Percentiles rank a stretch among this genome's conserved stretches.
Evolutionary conservation across 1,140 invertebrate genomes (phyloP).

Genomic region (Batillaria attramentaria): DNA sequence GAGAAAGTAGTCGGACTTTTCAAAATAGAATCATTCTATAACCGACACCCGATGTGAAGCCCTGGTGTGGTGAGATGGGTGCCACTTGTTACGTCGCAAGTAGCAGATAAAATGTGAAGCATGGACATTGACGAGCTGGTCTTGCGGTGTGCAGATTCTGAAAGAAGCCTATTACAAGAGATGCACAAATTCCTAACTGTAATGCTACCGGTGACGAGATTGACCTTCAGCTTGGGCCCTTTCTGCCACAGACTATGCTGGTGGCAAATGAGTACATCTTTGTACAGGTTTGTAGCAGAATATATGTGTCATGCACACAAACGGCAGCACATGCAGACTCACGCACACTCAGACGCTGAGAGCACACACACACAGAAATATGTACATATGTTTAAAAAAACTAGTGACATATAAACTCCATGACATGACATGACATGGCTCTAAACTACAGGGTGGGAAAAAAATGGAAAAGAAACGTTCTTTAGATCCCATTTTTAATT

Average conservation of each 20-base stretch:
- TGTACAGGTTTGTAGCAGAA: conserved; percentile 75
- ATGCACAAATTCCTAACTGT: conserved; percentile 26
- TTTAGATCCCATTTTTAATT: too few relatives aligned
- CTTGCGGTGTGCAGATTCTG: conserved; percentile 11
- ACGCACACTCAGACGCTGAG: not conserved
- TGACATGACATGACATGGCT: too few relatives aligned
- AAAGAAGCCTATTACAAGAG: conserved; percentile 23
- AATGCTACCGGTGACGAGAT: conserved; percentile 12
- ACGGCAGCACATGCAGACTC: not conserved
- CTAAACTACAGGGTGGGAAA: too few relatives aligned
- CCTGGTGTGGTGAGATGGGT: not conserved
- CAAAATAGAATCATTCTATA: too few relatives aligned
- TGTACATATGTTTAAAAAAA: conserved; percentile 10
- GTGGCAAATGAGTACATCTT: conserved; percentile 89
- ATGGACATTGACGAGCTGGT: not conserved
- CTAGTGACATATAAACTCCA: not conserved
- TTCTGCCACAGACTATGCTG: conserved; percentile 84
- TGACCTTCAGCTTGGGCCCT: conserved; percentile 54
- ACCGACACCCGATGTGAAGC: not conserved
- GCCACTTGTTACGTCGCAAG: not conserved
- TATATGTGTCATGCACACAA: not conserved
- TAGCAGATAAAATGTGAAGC: not conserved
- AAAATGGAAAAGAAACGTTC: too few relatives aligned
- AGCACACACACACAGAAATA: not conserved
- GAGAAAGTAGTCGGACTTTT: too few relatives aligned